These are phyloP conservation scores for Ceuthmochares aereus DNA, from an alignment of 2,113 vertebrate genomes.

Conservation along the genomic window DNA sequence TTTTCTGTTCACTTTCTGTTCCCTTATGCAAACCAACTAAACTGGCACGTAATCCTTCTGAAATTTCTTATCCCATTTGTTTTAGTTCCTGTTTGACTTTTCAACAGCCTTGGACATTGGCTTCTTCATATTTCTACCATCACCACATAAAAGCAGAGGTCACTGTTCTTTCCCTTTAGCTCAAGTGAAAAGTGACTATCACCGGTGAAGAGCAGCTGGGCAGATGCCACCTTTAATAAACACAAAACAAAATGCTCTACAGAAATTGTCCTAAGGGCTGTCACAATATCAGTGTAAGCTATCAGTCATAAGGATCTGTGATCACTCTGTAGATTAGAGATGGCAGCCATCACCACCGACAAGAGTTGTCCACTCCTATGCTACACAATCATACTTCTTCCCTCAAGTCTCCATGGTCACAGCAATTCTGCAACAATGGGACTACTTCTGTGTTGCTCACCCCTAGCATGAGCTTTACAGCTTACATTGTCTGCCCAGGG, in stretches of 20 bases:
- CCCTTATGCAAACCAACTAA: not conserved
- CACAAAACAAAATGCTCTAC: not conserved
- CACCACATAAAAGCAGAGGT: not conserved
- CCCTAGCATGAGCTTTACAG: not conserved
- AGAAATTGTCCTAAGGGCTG: slow-evolving; percentile 43
- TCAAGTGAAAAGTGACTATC: not conserved
- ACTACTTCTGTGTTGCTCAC: not conserved
- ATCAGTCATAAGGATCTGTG: not conserved
- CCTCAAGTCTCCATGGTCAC: not conserved
- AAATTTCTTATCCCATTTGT: not conserved
- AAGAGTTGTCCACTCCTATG: not conserved
- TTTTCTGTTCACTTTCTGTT: not conserved
- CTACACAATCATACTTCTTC: not conserved
- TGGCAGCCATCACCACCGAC: not conserved
- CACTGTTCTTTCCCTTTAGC: not conserved
- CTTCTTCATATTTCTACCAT: not conserved
- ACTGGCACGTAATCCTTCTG: not conserved
- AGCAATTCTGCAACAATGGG: not conserved
- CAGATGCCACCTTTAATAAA: slow-evolving; percentile 29
- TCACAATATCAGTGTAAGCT: not conserved
- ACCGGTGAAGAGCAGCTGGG: not conserved
- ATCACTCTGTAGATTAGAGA: not conserved
- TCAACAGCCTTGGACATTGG: not conserved
- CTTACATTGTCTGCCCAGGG: no score
- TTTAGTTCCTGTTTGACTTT: not conserved